Evolutionary conservation across 2,113 vertebrate species (phyloP), one percentile per base, ranked within the genome.

Genomic region (Heliornis fulica): DNA sequence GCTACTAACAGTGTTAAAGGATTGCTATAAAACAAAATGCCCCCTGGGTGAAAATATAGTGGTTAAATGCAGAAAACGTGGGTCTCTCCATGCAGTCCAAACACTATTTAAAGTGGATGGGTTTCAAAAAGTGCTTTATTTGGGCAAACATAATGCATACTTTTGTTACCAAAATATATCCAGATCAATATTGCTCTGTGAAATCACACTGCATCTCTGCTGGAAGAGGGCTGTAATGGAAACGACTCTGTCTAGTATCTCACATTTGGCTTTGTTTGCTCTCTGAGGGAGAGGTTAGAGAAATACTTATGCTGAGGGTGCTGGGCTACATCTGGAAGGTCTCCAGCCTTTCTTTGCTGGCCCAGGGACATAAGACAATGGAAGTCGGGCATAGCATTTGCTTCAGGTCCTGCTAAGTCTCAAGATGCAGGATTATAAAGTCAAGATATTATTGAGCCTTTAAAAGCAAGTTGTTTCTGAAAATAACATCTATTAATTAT

Each of bases 161-260:
- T 79, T 91, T 69, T 80, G 54, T 85, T 92, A 90, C 78, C 82
- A 83, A 90, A 93, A 88, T 87, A 56, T 68, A 91, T 68, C 57
- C 45, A 53, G 43, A 87, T 83, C 66, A 61, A 53, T 59, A 91
- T 22, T 77, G 32, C 18, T 46, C 54, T 69, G 68, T 85, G 72
- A 86, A 96, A 90, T 94, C 79, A 77, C 50, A 70, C 0, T 0
- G 16, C 22, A 4, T 63, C 21, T 87, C 79, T 66, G 56, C 64
- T 88, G 68, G 63, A 88, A 66, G 75, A 90, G 1, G 1, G 11
- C 15, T 66, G 40, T 43, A 65, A 83, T 74, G 71, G 70, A 95
- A 93, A 90, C 46, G 34, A 15, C 25, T 85, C 45, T 54, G 45
- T 57, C 46, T 60, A 40, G 22, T 69, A 79, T 72, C 95, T 93